Evolutionary conservation across 2,888 invertebrate genomes (phyloP).

Genomic region (Archips crataeganus): DNA sequence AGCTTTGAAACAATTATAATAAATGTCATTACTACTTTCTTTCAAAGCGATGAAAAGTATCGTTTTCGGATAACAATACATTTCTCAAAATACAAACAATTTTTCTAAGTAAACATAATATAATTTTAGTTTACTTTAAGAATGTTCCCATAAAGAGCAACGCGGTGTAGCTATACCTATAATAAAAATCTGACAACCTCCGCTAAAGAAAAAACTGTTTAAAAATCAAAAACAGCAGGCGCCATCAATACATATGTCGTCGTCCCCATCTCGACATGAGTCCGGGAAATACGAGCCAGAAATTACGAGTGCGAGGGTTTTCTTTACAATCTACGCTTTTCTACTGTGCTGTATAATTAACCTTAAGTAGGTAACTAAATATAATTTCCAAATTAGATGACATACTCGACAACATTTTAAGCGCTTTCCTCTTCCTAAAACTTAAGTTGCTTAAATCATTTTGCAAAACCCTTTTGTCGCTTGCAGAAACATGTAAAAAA

Average conservation of each 20-base stretch:
- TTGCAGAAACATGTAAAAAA: too few relatives aligned
- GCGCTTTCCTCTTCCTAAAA: neutral
- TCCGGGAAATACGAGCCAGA: constrained; percentile 9
- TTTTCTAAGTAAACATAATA: too few relatives aligned
- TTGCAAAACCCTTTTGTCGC: too few relatives aligned
- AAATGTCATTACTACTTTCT: neutral
- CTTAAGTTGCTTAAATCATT: neutral
- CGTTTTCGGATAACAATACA: too few relatives aligned
- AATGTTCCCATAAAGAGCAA: neutral
- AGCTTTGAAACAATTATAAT: neutral
- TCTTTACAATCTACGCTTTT: neutral
- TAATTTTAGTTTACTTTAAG: too few relatives aligned
- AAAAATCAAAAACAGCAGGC: neutral
- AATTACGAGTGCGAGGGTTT: constrained; percentile 6
- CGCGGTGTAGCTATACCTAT: neutral
- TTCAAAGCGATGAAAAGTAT: neutral
- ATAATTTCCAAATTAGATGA: too few relatives aligned
- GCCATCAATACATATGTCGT: neutral
- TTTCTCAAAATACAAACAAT: too few relatives aligned
- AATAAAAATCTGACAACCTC: neutral
- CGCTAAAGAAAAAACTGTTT: neutral
- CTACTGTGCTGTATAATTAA: neutral
- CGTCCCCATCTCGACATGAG: neutral
- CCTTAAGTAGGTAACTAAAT: too few relatives aligned
- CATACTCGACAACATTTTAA: neutral